phyloP scores from a whole-genome alignment of 2,797 vertebrate genomes.

The Melanotaenia maccullochi region DNA sequence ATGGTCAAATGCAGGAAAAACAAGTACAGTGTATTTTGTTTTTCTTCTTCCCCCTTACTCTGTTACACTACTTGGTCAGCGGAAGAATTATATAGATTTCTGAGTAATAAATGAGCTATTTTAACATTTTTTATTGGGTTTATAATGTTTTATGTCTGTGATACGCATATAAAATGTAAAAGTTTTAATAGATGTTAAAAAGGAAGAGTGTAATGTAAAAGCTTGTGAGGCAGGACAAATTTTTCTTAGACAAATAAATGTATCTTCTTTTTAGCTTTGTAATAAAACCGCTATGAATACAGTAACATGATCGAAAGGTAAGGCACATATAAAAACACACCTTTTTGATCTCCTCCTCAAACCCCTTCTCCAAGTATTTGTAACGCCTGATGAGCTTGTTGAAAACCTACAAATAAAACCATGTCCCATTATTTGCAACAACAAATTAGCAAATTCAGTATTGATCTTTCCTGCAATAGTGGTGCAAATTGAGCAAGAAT shows the following conservation, averaged over 20 bases:
- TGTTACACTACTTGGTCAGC: too few relatives aligned
- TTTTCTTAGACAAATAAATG: neutral
- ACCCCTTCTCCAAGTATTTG: conserved; percentile 98
- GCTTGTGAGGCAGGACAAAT: too few relatives aligned
- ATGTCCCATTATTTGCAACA: conserved; percentile 36
- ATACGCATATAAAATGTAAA: too few relatives aligned
- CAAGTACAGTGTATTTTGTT: too few relatives aligned
- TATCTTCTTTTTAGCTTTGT: neutral
- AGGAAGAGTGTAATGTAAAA: neutral
- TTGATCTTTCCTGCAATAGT: neutral
- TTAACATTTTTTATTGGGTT: too few relatives aligned
- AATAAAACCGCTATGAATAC: neutral
- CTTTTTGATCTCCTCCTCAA: conserved; percentile 99
- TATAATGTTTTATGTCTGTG: too few relatives aligned
- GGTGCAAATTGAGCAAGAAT: neutral
- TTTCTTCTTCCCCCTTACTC: too few relatives aligned
- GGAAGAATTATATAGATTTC: too few relatives aligned
- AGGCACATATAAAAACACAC: conserved; percentile 65
- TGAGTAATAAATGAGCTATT: too few relatives aligned
- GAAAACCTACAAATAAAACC: conserved; percentile 87
- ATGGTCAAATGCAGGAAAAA: neutral
- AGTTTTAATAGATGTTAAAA: too few relatives aligned
- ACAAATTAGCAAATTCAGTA: conserved; percentile 31
- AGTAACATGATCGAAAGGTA: neutral
- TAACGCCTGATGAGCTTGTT: conserved; percentile 99